Evolutionary conservation across 1,140 invertebrate species (phyloP).

Genomic region (Medauroidea extradentata): DNA sequence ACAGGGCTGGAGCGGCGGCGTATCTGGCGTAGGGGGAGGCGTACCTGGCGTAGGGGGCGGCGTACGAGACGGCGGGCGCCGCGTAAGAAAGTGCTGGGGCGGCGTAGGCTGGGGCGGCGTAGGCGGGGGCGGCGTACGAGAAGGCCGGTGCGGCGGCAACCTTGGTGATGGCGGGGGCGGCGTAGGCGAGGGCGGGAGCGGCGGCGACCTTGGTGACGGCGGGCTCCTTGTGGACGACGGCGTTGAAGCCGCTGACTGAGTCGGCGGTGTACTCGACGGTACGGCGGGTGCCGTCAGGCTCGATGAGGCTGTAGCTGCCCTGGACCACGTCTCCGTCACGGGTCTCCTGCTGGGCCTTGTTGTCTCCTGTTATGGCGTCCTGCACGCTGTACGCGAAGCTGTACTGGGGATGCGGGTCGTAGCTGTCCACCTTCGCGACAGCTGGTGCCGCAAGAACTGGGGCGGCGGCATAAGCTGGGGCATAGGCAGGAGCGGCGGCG

Average conservation of each 20-base stretch:
- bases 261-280: constrained; percentile 11
- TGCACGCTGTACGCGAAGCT: constrained; percentile 12
- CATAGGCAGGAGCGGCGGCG: constrained; percentile 9
- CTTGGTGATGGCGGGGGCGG: not conserved
- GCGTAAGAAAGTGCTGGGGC: constrained; percentile 21
- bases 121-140: constrained; percentile 21
- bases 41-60: constrained; percentile 53
- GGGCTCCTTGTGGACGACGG: too few species aligned
- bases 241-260: not conserved
- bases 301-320: constrained; percentile 27
- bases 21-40: constrained; percentile 49
- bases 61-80: constrained; percentile 32
- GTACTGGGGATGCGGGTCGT: constrained; percentile 14
- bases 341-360: constrained; percentile 21
- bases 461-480: constrained; percentile 18
- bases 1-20: constrained; percentile 28
- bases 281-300: constrained; percentile 18
- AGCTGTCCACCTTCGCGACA: not conserved
- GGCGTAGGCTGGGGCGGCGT: constrained; percentile 31
- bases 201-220: not conserved
- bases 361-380: constrained; percentile 25
- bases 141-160: not conserved
- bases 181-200: not conserved
- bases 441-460: constrained; percentile 2
- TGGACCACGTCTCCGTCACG: constrained; percentile 8